These are phyloP conservation scores for Naso thynnoides DNA, from an alignment of 2,797 vertebrate genomes.

Conservation along the genomic window DNA sequence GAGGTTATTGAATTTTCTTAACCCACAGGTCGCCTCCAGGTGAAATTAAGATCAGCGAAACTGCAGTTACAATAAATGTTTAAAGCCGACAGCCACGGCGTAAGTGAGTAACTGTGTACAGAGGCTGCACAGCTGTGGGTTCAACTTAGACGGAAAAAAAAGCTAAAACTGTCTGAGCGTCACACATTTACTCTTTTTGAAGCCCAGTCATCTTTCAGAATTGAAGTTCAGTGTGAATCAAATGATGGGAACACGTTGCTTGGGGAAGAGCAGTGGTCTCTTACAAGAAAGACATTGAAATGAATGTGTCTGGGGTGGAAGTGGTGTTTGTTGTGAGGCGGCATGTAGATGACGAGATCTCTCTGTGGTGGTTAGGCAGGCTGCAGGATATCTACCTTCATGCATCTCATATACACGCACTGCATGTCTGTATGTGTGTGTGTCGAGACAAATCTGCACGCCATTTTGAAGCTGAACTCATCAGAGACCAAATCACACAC, in stretches of 20 bases:
- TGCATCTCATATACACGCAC: background rate
- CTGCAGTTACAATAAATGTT: background rate
- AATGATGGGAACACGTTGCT: constrained; percentile 20
- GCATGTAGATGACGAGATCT: constrained; percentile 27
- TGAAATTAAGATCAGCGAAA: background rate
- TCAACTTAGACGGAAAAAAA: background rate
- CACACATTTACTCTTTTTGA: background rate
- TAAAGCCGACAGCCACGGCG: background rate
- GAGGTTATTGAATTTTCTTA: background rate
- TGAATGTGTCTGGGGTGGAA: constrained; percentile 40
- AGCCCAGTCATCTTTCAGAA: constrained; percentile 22
- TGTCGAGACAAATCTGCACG: background rate
- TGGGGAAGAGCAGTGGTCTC: constrained; percentile 37
- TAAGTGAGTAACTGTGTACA: background rate
- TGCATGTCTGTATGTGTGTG: background rate
- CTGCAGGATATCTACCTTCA: constrained; percentile 13
- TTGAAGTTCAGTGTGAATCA: constrained; percentile 9
- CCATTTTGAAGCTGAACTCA: constrained; percentile 9
- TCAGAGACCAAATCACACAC: background rate
- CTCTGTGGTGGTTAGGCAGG: constrained; percentile 38
- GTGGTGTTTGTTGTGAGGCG: constrained; percentile 51
- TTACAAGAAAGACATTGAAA: constrained; percentile 54
- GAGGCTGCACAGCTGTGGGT: background rate
- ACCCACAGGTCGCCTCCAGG: background rate
- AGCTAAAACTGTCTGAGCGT: background rate